phyloP scores from a whole-genome alignment of 1,140 invertebrate species.

The Hypsibius dujardini region DNA sequence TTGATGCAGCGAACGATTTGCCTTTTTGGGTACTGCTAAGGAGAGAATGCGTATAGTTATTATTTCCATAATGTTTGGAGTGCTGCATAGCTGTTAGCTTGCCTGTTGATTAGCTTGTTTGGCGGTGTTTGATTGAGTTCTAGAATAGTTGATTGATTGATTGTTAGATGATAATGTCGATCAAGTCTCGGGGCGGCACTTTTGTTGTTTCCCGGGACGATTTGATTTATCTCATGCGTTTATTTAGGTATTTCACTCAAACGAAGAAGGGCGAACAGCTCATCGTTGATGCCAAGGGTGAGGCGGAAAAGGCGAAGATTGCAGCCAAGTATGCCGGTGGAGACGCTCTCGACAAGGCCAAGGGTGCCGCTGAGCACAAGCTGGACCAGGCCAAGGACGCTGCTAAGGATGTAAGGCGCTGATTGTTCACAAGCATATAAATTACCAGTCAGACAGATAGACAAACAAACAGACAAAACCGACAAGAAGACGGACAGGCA shows the following conservation, averaged over 20 bases:
- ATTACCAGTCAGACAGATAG: not conserved
- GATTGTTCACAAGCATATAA: not conserved
- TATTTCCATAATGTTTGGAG: too few species aligned
- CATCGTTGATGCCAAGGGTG: constrained; percentile 1
- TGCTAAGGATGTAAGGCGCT: not conserved
- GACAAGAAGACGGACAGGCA: not conserved
- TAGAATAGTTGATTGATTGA: too few species aligned
- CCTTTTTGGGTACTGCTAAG: too few species aligned
- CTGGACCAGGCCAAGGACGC: not conserved
- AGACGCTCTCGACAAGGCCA: not conserved
- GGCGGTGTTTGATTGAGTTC: too few species aligned
- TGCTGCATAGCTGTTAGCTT: too few species aligned
- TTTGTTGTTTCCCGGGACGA: too few species aligned
- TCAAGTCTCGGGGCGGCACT: too few species aligned
- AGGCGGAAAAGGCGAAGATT: not conserved
- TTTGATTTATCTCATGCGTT: too few species aligned
- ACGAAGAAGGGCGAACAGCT: not conserved
- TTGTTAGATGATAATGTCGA: too few species aligned
- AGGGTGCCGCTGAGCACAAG: not conserved
- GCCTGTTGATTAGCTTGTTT: too few species aligned
- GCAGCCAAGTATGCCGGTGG: not conserved
- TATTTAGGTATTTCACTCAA: not conserved
- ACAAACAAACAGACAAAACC: not conserved
- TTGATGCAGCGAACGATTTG: too few species aligned
- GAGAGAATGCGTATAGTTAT: too few species aligned